phyloP scores from a whole-genome alignment of 1,140 invertebrate species.

The Drosophila eugracilis region DNA sequence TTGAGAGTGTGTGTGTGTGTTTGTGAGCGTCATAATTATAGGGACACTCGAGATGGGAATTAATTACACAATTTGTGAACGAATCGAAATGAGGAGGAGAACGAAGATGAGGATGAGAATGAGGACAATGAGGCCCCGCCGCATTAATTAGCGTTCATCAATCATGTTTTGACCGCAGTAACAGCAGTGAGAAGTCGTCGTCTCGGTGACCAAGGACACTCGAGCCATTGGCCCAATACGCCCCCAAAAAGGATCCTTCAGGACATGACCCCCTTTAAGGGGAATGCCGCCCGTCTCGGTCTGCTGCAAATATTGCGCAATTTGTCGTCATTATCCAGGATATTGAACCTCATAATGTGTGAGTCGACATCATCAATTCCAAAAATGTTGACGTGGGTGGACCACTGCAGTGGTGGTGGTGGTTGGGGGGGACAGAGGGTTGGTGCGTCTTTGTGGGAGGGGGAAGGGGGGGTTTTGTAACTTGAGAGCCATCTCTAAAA shows the following conservation, averaged over 20 bases:
- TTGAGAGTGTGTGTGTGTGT: too few relatives aligned
- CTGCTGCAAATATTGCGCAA: constrained; percentile 78
- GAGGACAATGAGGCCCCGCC: too few relatives aligned
- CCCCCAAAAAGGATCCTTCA: constrained; percentile 13
- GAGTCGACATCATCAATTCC: constrained; percentile 77
- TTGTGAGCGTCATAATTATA: constrained; percentile 66
- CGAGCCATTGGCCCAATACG: constrained; percentile 12
- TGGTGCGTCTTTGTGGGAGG: too few relatives aligned
- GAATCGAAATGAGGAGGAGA: constrained; percentile 14
- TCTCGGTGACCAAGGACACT: constrained; percentile 47
- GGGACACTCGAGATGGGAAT: constrained; percentile 72
- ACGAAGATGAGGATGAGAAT: not conserved
- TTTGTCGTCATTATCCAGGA: constrained; percentile 82
- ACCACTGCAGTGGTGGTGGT: constrained; percentile 3
- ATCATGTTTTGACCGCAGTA: constrained; percentile 77
- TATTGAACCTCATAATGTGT: constrained; percentile 81
- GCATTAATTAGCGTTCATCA: constrained; percentile 81
- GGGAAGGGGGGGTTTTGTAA: too few relatives aligned
- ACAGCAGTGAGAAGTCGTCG: constrained; percentile 22
- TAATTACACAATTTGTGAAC: constrained; percentile 73
- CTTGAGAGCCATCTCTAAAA: constrained; percentile 13
- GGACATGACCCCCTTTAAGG: constrained; percentile 3
- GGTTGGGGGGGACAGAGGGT: not conserved
- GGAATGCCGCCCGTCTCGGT: constrained; percentile 12
- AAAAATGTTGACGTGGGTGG: constrained; percentile 63